Base-by-base conservation (phyloP, 2,113 vertebrate genomes). In the Larimichthys crocea region DNA sequence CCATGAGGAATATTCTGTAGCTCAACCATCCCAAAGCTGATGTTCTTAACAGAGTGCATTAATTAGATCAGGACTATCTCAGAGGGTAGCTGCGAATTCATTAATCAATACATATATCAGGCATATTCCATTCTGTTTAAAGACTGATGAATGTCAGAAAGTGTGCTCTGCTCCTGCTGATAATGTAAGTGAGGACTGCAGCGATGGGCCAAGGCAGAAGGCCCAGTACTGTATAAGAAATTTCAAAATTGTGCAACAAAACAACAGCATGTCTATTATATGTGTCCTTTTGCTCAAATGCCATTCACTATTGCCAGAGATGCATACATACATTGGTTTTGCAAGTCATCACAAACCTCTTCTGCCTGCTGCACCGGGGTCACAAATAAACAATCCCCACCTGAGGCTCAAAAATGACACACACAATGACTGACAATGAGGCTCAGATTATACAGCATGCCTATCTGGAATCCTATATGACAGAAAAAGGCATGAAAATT, bases 41-140 rank as follows among this genome's bases (percentile, higher is more conserved):
- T 63, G 74, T 80, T 81, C 52, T 83, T 82, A n/a, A 42, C 65
- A 46, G 52, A 88, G 68, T 61, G 64, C 52, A 81, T 88, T 57
- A 75, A 88, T 92, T 78, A 86, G 64, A 91, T 79, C 17, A 60
- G 46, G 31, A 50, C 59, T 20, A 77, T 79, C 64, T 87, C 82
- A 48, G 22, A 62, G 64, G 53, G 71, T 50, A 64, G 50, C 55
- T 7, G 50, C 65, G 76, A 80, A 83, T 70, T 67, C 62, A 89
- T 74, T 11, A 74, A 86, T 91, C 72, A 71, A 56, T 48, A 72
- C 50, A 78, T 52, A 48, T 61, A 71, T 50, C 46, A 53, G 57
- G 48, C 63, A 84, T 84, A 50, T 63, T 77, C 22, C 46, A 74
- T 83, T 85, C 80, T 76, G 42, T 85, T 83, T 80, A 80, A 77